Conservation (phyloP, 2,797 vertebrate genomes). For the Periparus ater region DNA sequence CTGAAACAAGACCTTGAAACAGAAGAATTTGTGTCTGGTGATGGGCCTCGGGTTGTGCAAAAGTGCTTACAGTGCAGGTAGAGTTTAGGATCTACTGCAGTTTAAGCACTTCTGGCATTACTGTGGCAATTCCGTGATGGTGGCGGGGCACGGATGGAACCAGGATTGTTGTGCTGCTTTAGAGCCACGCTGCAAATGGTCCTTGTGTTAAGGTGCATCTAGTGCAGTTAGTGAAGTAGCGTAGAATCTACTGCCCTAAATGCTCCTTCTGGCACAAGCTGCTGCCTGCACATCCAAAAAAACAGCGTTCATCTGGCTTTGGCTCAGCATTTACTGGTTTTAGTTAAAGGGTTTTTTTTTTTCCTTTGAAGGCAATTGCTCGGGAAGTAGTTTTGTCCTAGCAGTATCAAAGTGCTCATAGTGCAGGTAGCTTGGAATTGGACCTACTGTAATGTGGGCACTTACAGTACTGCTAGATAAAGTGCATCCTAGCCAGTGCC, state of each 20-base stretch:
- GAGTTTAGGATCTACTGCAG: constrained; percentile 78
- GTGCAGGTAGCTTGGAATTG: constrained; percentile 91
- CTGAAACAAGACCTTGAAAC: neutral
- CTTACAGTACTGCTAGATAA: constrained; percentile 90
- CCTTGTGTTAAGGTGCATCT: constrained; percentile 99
- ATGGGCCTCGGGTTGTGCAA: constrained; percentile 78
- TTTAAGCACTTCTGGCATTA: constrained; percentile 82
- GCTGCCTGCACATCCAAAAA: constrained; percentile 41
- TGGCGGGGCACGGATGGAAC: neutral
- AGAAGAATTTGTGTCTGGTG: neutral
- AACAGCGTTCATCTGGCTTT: neutral
- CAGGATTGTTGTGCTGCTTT: neutral
- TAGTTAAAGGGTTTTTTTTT: neutral
- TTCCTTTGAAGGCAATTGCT: neutral
- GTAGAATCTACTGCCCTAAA: constrained; percentile 97
- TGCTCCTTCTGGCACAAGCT: constrained; percentile 98
- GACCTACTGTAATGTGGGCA: constrained; percentile 97
- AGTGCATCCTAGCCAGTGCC: constrained; percentile 19
- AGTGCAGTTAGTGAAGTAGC: constrained; percentile 97
- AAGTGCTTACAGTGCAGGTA: constrained; percentile 90
- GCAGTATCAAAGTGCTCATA: constrained; percentile 99
- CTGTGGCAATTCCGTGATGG: constrained; percentile 57
- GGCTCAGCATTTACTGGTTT: neutral
- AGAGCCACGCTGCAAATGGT: neutral
- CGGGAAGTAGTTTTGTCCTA: constrained; percentile 61